A percentile compares a stretch with the other conserved stretches of the same genome.
Conservation (phyloP, 2,113 vertebrate genomes). For the Glaucidium brasilianum region DNA sequence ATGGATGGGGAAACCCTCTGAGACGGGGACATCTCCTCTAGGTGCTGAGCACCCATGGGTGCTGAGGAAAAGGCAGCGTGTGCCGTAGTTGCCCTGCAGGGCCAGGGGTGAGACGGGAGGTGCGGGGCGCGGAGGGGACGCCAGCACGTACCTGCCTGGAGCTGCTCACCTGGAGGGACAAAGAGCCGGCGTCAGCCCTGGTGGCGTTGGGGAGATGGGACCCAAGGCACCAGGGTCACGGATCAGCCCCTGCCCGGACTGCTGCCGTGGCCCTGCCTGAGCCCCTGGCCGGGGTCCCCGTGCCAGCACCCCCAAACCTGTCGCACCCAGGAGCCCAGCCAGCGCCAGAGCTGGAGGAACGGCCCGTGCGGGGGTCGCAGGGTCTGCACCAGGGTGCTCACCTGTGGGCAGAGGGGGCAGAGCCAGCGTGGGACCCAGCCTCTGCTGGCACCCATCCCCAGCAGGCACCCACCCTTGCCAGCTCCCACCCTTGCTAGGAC, state of each 20-base stretch:
- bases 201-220: not conserved
- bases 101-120: fast-evolving
- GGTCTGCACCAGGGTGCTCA: not conserved
- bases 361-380: fast-evolving
- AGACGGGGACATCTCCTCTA: not conserved
- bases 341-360: not conserved
- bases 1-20: not conserved
- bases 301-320: not conserved
- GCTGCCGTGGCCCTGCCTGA: not conserved
- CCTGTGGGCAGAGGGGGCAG: not conserved
- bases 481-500: not conserved
- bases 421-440: not conserved
- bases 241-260: not conserved
- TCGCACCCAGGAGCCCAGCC: conserved; percentile 25
- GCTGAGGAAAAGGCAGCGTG: not conserved
- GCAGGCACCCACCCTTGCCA: not conserved
- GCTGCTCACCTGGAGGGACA: conserved; percentile 11
- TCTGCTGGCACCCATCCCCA: not conserved
- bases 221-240: not conserved
- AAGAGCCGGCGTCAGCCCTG: fast-evolving
- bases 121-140: fast-evolving
- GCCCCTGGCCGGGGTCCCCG: fast-evolving
- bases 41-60: not conserved
- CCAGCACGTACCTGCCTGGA: conserved; percentile 6
- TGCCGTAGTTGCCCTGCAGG: not conserved